phyloP scores from a whole-genome alignment of 2,113 vertebrate genomes.

The Psilopogon haemacephalus region DNA sequence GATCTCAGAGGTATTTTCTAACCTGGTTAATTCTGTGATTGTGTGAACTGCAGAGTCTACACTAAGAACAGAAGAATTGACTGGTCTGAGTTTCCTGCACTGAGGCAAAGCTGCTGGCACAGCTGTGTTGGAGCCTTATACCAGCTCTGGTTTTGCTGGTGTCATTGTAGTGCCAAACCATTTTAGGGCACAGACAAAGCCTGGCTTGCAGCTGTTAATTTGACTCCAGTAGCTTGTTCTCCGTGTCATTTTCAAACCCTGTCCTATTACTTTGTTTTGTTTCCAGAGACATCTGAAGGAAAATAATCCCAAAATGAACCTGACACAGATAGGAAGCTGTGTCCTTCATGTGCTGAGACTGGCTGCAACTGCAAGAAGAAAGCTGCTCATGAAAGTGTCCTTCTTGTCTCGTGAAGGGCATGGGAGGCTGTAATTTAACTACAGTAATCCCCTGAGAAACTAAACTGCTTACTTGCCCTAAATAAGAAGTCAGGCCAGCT shows the following conservation, averaged over 20 bases:
- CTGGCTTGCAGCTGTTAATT: not conserved
- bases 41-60: not conserved
- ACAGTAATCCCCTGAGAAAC: not conserved
- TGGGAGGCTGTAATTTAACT: not conserved
- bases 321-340: not conserved
- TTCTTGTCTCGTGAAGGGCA: conserved; percentile 22
- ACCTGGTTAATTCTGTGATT: too few species aligned
- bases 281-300: conserved; percentile 68
- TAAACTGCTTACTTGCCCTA: conserved; percentile 22
- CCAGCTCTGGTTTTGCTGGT: not conserved
- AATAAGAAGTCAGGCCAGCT: conserved; percentile 28
- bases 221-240: not conserved
- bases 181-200: not conserved
- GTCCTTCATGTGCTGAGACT: not conserved
- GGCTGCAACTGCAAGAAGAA: not conserved
- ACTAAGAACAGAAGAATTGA: not conserved
- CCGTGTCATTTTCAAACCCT: not conserved
- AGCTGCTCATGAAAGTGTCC: not conserved
- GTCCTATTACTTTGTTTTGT: conserved; percentile 33
- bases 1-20: too few species aligned
- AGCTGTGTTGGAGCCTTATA: not conserved
- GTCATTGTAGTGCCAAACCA: conserved; percentile 4
- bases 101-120: not conserved
- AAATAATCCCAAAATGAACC: conserved; percentile 38
- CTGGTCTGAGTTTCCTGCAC: not conserved